Evolutionary conservation across 2,113 vertebrate species (phyloP).

Genomic region (Neodontobutis hainanensis): DNA sequence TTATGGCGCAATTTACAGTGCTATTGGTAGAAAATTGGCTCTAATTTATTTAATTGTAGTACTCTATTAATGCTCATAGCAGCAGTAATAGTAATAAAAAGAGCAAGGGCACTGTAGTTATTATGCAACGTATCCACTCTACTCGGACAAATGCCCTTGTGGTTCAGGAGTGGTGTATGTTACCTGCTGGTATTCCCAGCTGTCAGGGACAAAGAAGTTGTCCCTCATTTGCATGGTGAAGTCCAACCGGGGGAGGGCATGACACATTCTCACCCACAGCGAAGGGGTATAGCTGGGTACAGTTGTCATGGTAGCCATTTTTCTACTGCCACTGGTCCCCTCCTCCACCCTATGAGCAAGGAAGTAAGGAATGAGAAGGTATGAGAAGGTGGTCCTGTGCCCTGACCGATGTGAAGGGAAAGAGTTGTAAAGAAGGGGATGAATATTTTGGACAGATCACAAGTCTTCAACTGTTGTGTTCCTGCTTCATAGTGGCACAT

Average conservation of each 20-base stretch:
- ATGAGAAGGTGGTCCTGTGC: slow-evolving; percentile 2
- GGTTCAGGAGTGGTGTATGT: slow-evolving; percentile 28
- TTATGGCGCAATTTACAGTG: slow-evolving; percentile 22
- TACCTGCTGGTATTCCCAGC: slow-evolving; percentile 87
- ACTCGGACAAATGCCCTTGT: slow-evolving; percentile 29
- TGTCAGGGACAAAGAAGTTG: slow-evolving; percentile 79
- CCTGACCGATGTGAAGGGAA: slow-evolving; percentile 17
- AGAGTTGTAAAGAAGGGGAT: not conserved
- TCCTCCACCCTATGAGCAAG: slow-evolving; percentile 58
- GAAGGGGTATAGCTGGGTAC: slow-evolving; percentile 81
- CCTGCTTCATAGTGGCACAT: not conserved
- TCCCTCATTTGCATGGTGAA: slow-evolving; percentile 81
- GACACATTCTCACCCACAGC: slow-evolving; percentile 81
- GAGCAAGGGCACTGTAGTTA: slow-evolving; percentile 7
- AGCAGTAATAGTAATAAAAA: not conserved
- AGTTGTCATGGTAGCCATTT: slow-evolving; percentile 76
- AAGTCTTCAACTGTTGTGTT: not conserved
- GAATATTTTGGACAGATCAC: slow-evolving; percentile 26
- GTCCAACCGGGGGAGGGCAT: slow-evolving; percentile 81
- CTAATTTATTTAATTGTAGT: slow-evolving; percentile 4
- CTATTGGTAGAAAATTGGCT: slow-evolving; percentile 16
- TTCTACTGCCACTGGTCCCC: slow-evolving; percentile 55
- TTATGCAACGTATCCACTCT: slow-evolving; percentile 21
- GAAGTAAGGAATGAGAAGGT: slow-evolving; percentile 30
- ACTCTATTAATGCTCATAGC: not conserved